phyloP scores from a whole-genome alignment of 1,140 invertebrate species.

The Panagrolaimus sp. region DNA sequence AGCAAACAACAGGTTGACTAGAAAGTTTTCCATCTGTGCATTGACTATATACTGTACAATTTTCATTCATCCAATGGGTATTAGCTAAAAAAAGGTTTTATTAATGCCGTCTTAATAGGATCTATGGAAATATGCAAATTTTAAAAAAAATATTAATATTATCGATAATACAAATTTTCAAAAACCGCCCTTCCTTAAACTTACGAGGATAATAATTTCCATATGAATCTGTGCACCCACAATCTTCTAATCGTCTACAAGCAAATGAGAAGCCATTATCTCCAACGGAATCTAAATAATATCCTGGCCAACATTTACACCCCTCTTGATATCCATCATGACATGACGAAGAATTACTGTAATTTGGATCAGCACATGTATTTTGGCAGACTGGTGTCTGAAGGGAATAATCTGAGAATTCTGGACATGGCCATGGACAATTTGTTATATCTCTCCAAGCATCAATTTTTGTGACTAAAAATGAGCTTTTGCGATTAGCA shows the following conservation, averaged over 20 bases:
- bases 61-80: not conserved
- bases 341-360: not conserved
- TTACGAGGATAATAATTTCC: constrained; percentile 9
- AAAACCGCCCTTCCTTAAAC: too few relatives aligned
- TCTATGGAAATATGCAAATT: too few relatives aligned
- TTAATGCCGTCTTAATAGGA: too few relatives aligned
- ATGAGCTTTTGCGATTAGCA: too few relatives aligned
- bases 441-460: not conserved
- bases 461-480: not conserved
- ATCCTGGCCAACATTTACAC: not conserved
- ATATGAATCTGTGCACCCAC: not conserved
- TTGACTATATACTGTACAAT: not conserved
- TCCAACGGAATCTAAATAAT: constrained; percentile 6
- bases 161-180: too few relatives aligned
- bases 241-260: not conserved
- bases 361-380: not conserved
- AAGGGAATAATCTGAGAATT: not conserved
- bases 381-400: not conserved
- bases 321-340: constrained; percentile 1
- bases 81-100: not conserved
- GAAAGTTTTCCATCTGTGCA: not conserved
- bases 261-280: not conserved
- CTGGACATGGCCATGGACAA: not conserved
- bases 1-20: not conserved
- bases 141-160: too few relatives aligned